These are phyloP conservation scores for Muntiacus reevesi DNA, from an alignment of 2,113 vertebrate species.

Conservation along the genomic window DNA sequence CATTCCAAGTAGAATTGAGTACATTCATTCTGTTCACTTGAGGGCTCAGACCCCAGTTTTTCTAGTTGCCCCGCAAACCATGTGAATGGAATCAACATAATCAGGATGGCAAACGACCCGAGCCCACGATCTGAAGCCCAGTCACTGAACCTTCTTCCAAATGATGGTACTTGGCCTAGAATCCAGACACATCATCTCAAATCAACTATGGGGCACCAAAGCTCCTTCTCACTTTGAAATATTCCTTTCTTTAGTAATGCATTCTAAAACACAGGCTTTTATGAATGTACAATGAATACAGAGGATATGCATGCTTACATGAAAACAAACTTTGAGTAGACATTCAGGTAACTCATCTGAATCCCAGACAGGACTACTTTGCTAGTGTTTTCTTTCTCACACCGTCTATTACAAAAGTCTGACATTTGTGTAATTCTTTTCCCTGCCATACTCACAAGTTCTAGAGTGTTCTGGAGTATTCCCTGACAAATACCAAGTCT, in stretches of 20 bases:
- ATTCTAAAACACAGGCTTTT: background rate
- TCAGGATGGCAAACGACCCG: background rate
- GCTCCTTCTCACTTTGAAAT: background rate
- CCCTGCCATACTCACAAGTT: background rate
- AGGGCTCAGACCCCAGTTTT: background rate
- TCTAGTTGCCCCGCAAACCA: background rate
- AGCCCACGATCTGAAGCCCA: background rate
- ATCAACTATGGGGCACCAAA: background rate
- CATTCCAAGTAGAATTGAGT: slow-evolving; percentile 41
- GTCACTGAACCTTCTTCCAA: background rate
- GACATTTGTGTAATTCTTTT: background rate
- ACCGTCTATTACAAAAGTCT: background rate
- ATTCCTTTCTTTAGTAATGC: background rate
- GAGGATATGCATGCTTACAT: background rate
- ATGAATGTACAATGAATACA: background rate
- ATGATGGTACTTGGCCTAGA: background rate
- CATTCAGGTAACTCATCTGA: background rate
- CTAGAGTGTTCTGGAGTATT: background rate
- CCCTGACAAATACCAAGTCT: background rate
- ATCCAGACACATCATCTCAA: background rate
- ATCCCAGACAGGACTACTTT: background rate
- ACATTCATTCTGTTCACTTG: background rate
- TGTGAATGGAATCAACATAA: background rate
- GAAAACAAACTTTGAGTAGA: background rate
- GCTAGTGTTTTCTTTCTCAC: background rate